Percentiles rank a stretch among this genome's conserved stretches.
Conservation (phyloP, 2,888 invertebrate genomes). For the Silvanus unidentatus region DNA sequence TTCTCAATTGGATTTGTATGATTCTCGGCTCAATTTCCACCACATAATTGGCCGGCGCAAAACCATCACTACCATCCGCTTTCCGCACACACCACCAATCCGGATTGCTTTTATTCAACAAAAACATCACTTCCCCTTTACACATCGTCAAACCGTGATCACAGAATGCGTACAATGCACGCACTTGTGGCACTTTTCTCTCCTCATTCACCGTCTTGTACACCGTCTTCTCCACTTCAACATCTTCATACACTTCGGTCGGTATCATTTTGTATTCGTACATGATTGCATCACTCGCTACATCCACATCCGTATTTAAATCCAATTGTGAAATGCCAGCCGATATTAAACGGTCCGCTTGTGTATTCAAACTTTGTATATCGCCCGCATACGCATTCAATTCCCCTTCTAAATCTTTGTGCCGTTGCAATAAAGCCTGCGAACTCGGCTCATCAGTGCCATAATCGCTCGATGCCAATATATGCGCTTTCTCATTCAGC, state of each 20-base stretch:
- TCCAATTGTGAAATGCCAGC: constrained; percentile 68
- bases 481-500: constrained; percentile 91
- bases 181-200: constrained; percentile 79
- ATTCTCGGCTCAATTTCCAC: constrained; percentile 85
- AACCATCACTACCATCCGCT: constrained; percentile 87
- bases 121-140: constrained; percentile 85
- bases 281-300: constrained; percentile 61
- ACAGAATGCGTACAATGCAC: constrained; percentile 80
- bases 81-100: constrained; percentile 99
- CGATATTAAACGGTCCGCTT: constrained; percentile 69
- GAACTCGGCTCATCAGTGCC: constrained; percentile 89
- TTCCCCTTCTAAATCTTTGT: constrained; percentile 82
- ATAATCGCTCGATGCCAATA: constrained; percentile 83
- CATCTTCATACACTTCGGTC: constrained; percentile 90
- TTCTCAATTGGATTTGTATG: constrained; percentile 75
- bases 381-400: constrained; percentile 83
- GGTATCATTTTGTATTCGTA: constrained; percentile 61
- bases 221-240: constrained; percentile 77
- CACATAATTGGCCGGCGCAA: constrained; percentile 96
- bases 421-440: constrained; percentile 79
- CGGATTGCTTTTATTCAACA: constrained; percentile 89
- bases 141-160: constrained; percentile 89
- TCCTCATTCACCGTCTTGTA: constrained; percentile 83
- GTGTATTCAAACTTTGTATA: constrained; percentile 67
- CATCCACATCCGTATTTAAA: constrained; percentile 56